Conservation (phyloP, 1,140 invertebrate genomes). For the Listronotus bonariensis region DNA sequence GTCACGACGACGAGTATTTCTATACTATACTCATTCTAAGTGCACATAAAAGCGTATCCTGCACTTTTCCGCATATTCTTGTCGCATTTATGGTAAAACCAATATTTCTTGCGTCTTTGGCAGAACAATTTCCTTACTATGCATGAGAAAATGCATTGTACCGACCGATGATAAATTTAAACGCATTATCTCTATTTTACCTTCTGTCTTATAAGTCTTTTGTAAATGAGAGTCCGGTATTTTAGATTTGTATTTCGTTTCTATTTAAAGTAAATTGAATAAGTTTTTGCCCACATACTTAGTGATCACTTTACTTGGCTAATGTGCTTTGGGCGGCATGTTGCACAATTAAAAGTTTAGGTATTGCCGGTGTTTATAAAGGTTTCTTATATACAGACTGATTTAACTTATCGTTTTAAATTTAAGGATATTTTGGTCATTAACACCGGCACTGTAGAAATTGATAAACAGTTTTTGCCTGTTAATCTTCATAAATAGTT, state of each 20-base stretch:
- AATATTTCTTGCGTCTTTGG: conserved; percentile 25
- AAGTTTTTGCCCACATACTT: no score
- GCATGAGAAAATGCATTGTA: conserved; percentile 36
- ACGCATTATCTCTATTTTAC: conserved; percentile 28
- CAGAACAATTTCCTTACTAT: conserved; percentile 23
- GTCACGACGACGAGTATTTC: conserved; percentile 1
- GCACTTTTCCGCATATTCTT: conserved; percentile 16
- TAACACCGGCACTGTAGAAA: no score
- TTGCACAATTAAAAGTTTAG: no score
- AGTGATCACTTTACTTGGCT: no score
- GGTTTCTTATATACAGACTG: no score
- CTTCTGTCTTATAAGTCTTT: conserved; percentile 6
- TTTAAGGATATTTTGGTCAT: no score
- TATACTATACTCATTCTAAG: conserved; percentile 4
- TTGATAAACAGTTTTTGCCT: no score
- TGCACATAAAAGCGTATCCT: conserved; percentile 20
- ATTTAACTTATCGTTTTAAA: no score
- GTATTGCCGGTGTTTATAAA: no score
- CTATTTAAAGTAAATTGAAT: conserved; percentile 8
- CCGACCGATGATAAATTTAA: conserved; percentile 21
- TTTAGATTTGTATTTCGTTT: background rate
- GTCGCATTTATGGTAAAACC: conserved; percentile 16
- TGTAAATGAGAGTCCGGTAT: conserved; percentile 12
- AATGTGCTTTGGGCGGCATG: no score
- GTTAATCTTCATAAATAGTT: no score